These are phyloP conservation scores for Grammomys dolichurus DNA, from an alignment of 2,113 vertebrate species.

Conservation along the genomic window DNA sequence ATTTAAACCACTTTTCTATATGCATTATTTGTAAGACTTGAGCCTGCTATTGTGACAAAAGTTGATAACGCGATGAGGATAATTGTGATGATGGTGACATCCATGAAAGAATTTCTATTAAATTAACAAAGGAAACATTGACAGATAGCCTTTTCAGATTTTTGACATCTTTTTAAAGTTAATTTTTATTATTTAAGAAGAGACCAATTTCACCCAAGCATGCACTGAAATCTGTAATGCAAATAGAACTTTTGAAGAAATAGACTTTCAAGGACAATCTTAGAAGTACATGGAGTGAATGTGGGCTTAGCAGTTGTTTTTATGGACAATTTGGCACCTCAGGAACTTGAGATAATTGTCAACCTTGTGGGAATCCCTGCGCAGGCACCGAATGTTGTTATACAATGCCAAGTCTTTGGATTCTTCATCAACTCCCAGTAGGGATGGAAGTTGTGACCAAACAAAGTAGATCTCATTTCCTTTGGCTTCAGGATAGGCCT, in stretches of 20 bases:
- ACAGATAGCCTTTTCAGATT: not conserved
- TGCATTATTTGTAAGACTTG: slow-evolving; percentile 8
- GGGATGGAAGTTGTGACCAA: slow-evolving; percentile 85
- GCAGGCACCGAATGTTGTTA: slow-evolving; percentile 86
- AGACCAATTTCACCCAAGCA: slow-evolving; percentile 38
- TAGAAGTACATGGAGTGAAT: not conserved
- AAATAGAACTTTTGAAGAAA: slow-evolving; percentile 5
- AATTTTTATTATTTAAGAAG: slow-evolving; percentile 29
- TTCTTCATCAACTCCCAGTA: slow-evolving; percentile 85
- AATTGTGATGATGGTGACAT: too few species aligned
- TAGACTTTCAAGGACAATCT: slow-evolving; percentile 9
- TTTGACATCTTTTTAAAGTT: not conserved
- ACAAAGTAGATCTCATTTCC: slow-evolving; percentile 84
- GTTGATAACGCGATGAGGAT: not conserved
- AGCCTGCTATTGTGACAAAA: not conserved
- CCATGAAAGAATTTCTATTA: not conserved
- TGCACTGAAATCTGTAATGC: slow-evolving; percentile 19
- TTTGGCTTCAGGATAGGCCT: slow-evolving; percentile 83
- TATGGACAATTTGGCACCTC: slow-evolving; percentile 86
- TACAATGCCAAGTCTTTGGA: slow-evolving; percentile 87
- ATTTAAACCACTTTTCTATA: not conserved
- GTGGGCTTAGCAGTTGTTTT: slow-evolving; percentile 84
- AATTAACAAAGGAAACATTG: not conserved
- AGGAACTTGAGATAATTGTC: slow-evolving; percentile 88
- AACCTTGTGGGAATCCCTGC: slow-evolving; percentile 88